Evolutionary conservation across 2,888 invertebrate genomes (phyloP).

Genomic region (Polia nebulosa): DNA sequence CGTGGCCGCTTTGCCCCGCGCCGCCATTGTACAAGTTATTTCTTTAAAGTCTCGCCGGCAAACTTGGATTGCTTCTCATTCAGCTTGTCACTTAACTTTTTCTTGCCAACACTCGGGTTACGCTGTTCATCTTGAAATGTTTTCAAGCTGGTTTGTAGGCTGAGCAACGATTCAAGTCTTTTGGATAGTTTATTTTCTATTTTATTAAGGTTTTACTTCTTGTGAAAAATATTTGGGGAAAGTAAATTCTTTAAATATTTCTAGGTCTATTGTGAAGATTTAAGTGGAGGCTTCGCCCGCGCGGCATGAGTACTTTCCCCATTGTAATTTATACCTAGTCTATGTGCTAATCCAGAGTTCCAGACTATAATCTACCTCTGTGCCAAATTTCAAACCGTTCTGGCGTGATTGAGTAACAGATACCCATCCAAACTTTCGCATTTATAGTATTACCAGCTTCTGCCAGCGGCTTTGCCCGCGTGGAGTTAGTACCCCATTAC

Average conservation of each 20-base stretch:
- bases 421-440: too few species aligned
- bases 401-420: too few species aligned
- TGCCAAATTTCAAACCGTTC: too few species aligned
- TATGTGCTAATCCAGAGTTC: too few species aligned
- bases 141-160: slow-evolving; percentile 6
- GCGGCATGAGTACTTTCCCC: too few species aligned
- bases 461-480: too few species aligned
- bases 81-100: slow-evolving; percentile 54
- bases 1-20: not conserved
- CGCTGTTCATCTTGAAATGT: slow-evolving; percentile 22
- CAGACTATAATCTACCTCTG: too few species aligned
- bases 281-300: not conserved
- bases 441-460: too few species aligned
- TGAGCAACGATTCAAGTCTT: not conserved
- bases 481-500: too few species aligned
- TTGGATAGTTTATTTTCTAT: not conserved
- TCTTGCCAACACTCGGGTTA: slow-evolving; percentile 36
- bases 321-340: too few species aligned
- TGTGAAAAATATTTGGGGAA: not conserved
- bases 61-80: slow-evolving; percentile 60
- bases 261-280: not conserved
- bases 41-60: slow-evolving; percentile 34
- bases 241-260: not conserved
- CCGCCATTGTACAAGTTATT: slow-evolving; percentile 46
- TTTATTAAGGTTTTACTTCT: not conserved